Percentiles rank a stretch among this genome's conserved stretches.
phyloP scores from a whole-genome alignment of 2,113 vertebrate species.

The Petromus typicus region DNA sequence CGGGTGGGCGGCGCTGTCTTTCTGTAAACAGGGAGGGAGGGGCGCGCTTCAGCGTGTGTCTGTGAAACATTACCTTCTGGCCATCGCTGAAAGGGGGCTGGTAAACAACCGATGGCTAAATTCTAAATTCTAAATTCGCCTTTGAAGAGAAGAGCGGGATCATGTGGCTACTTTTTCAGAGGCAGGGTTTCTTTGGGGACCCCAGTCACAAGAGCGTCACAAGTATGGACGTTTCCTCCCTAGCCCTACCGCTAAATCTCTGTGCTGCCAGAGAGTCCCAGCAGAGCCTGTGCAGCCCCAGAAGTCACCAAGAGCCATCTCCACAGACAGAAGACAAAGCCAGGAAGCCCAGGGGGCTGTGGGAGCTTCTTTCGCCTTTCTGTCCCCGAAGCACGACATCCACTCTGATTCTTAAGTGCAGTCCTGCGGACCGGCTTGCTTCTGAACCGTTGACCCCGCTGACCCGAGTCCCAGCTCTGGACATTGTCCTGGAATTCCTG shows the following conservation, averaged over 20 bases:
- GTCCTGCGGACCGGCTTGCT: neutral
- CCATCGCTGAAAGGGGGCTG: slow-evolving; percentile 79
- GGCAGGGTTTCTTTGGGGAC: slow-evolving; percentile 72
- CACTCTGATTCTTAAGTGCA: neutral
- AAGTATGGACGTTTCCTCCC: neutral
- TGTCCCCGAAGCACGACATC: neutral
- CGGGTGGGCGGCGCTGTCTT: slow-evolving; percentile 51
- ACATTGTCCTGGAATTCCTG: neutral
- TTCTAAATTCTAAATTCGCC: neutral
- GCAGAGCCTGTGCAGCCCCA: neutral
- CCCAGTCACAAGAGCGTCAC: slow-evolving; percentile 51
- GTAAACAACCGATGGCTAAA: slow-evolving; percentile 83
- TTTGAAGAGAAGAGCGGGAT: slow-evolving; percentile 79
- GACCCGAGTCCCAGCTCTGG: neutral
- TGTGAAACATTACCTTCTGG: slow-evolving; percentile 82
- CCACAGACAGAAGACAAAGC: neutral
- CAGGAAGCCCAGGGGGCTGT: neutral
- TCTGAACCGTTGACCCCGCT: neutral
- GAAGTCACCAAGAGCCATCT: neutral
- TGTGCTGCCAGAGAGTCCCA: slow-evolving; percentile 33
- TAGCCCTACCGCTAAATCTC: slow-evolving; percentile 63
- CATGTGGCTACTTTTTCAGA: slow-evolving; percentile 73
- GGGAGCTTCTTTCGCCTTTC: neutral
- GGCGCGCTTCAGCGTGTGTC: slow-evolving; percentile 58
- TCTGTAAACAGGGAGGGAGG: slow-evolving; percentile 83